A percentile compares a stretch with the other conserved stretches of the same genome.
Evolutionary conservation across 2,888 invertebrate species (phyloP).

Genomic region (Notodonta dromedarius): DNA sequence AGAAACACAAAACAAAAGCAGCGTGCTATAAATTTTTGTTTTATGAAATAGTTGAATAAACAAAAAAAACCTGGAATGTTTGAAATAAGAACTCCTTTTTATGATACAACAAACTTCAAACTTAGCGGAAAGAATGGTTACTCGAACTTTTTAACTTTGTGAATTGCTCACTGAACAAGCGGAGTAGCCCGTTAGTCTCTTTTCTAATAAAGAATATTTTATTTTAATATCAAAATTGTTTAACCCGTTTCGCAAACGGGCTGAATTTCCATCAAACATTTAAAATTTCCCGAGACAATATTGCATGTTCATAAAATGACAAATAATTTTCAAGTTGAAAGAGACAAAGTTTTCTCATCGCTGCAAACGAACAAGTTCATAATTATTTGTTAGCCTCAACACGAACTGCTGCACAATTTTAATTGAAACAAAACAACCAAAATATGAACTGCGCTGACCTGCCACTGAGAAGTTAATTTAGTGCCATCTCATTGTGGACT

Average conservation of each 20-base stretch:
- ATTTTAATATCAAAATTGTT: slow-evolving; percentile 29
- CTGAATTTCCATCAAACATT: slow-evolving; percentile 28
- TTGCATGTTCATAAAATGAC: slow-evolving; percentile 38
- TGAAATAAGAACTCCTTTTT: slow-evolving; percentile 19
- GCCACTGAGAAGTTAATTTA: slow-evolving; percentile 56
- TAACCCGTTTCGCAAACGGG: slow-evolving; percentile 22
- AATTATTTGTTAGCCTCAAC: slow-evolving; percentile 71
- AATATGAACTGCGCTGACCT: slow-evolving; percentile 62
- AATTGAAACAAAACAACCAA: slow-evolving; percentile 72
- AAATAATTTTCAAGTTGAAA: slow-evolving; percentile 52
- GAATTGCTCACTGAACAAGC: slow-evolving; percentile 28
- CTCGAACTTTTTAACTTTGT: slow-evolving; percentile 30
- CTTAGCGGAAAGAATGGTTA: slow-evolving; percentile 24
- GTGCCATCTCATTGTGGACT: slow-evolving; percentile 31
- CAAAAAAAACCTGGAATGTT: neutral
- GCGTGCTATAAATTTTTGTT: neutral
- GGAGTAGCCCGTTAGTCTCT: slow-evolving; percentile 21
- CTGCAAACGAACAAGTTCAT: slow-evolving; percentile 65
- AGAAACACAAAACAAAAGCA: neutral
- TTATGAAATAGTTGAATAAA: slow-evolving; percentile 1
- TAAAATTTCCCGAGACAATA: slow-evolving; percentile 22
- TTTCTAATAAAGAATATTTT: slow-evolving; percentile 24
- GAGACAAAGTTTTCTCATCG: slow-evolving; percentile 71
- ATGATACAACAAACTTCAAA: slow-evolving; percentile 28
- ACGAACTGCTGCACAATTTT: slow-evolving; percentile 59